Evolutionary conservation across 2,888 invertebrate species (phyloP), one percentile per base, ranked within the genome.

Genomic region (Noctua janthina): DNA sequence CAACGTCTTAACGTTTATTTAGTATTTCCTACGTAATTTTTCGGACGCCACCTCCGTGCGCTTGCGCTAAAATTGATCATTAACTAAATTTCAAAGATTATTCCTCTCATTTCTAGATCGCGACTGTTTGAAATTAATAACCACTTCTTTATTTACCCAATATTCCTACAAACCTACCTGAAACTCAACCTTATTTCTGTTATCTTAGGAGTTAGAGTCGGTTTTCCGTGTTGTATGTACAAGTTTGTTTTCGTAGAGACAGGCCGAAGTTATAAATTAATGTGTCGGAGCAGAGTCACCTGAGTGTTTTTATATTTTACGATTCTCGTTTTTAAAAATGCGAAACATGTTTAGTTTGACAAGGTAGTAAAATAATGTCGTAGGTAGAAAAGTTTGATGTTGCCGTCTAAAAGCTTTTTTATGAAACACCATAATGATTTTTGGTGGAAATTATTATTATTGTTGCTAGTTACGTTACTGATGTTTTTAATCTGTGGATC

Each of bases 271-370:
- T 92, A 93, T 94, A 94, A 94, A 95, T 94, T 92, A 92, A 84
- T 77, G 85, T 92, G 93, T 92, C 93, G 92, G 81, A 90, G 74
- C 17, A 67, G 75, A 91, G 91, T 93, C 95, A 95, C 95, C 95
- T 95, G 95, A 93, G 91, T 92, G 93, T 92, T 93, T 92, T 93
- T 88, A 92, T 94, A 92, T 92, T 94, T 93, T 85, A 90, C 90
- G 91, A 90, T 84, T 74, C 89, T 88, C 82, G 68, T 91, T 91
- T 90, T 92, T 91, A 92, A 91, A 93, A 93, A 93, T 91, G 91
- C 85, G 87, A 91, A 93, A 91, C 91, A 89, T 89, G 88, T 91
- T 92, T 89, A 85, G 88, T 91, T 90, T 91, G 92, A 93, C 91
- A 92, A 84, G 79, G 82, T 83, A 84, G 85, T 90, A 84, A 88